These are phyloP conservation scores for Thalassarche chlororhynchos DNA, from an alignment of 2,113 vertebrate species.

Conservation along the genomic window DNA sequence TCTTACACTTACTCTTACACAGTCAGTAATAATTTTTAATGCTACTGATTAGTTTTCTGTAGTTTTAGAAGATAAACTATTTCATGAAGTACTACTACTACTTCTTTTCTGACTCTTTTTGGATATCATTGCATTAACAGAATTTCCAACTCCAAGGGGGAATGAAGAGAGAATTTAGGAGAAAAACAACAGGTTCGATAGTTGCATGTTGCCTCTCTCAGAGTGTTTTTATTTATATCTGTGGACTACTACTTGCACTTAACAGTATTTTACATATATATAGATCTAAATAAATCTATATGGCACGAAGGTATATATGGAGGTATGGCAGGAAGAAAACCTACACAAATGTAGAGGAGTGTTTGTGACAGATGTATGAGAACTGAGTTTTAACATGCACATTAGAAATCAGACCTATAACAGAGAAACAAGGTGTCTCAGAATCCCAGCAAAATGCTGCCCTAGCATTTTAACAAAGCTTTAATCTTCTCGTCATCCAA, in stretches of 20 bases:
- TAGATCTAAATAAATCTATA: background rate
- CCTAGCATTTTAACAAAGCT: background rate
- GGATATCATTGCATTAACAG: background rate
- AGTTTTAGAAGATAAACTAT: background rate
- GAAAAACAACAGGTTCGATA: background rate
- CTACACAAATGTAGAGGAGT: background rate
- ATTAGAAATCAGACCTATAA: background rate
- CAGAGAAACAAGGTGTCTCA: background rate
- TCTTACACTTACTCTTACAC: background rate
- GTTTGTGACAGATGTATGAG: background rate
- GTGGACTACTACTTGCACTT: background rate
- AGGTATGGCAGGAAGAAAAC: background rate
- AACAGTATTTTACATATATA: background rate
- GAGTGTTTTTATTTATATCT: background rate
- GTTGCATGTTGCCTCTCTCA: background rate
- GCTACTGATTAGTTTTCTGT: background rate
- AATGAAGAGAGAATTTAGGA: background rate
- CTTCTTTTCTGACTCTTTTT: background rate
- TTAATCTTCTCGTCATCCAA: background rate
- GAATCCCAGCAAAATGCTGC: background rate
- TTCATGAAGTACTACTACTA: background rate
- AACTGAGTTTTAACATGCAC: background rate
- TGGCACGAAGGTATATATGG: no score
- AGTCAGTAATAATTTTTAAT: background rate
- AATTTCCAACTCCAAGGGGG: background rate